A percentile compares a stretch with the other conserved stretches of the same genome.
Conservation (phyloP, 2,797 vertebrate species). For the Enteromius thamalakanensis region DNA sequence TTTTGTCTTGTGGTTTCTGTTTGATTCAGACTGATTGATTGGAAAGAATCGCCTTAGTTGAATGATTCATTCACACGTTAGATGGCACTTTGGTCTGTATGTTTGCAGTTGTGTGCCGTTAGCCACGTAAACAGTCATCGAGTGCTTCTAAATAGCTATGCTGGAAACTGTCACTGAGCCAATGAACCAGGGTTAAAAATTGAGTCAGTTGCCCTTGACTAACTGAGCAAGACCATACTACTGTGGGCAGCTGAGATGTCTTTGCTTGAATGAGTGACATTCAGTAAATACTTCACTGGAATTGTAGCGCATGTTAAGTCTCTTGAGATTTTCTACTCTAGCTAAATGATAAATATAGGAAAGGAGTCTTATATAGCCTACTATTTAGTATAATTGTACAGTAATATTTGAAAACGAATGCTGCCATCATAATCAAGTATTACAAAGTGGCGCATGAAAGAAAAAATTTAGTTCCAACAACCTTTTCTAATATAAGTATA, state of each 20-base stretch:
- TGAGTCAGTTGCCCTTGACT: constrained; percentile 1
- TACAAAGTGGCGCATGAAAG: not conserved
- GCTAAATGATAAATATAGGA: not conserved
- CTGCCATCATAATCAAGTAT: not conserved
- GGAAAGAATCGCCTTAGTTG: not conserved
- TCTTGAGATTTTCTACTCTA: constrained; percentile 13
- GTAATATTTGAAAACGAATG: not conserved
- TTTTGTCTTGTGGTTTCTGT: not conserved
- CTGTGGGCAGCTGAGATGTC: not conserved
- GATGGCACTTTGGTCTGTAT: not conserved
- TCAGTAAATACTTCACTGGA: not conserved
- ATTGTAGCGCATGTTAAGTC: not conserved
- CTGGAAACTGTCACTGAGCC: not conserved
- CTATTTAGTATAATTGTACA: not conserved
- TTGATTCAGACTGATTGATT: not conserved
- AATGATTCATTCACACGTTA: not conserved
- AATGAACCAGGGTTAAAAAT: constrained; percentile 20
- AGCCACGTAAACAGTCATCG: not conserved
- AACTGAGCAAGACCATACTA: not conserved
- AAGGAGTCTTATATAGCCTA: not conserved
- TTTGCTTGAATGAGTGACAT: constrained; percentile 18
- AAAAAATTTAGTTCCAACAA: not conserved
- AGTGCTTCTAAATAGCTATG: constrained; percentile 6
- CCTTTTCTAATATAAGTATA: constrained; percentile 1
- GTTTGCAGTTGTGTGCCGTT: not conserved